Evolutionary conservation across 37 sponge, comb jelly and placozoan genomes (phyloP), one percentile per base, ranked within the genome.

Genomic region (Axinella damicornis): DNA sequence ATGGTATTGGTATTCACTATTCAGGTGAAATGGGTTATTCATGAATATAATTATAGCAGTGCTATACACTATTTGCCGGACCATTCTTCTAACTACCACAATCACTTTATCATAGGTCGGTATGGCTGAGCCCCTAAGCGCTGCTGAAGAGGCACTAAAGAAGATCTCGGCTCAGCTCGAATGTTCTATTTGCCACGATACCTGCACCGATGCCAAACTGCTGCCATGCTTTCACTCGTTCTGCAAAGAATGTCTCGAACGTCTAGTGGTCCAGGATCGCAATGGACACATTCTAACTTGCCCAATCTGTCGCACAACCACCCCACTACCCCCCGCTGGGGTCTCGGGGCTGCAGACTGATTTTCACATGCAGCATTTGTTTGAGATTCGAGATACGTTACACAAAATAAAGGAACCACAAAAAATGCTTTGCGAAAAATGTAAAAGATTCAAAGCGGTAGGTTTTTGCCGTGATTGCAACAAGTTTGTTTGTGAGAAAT

Each of bases 401-500:
- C 30, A 21, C 20, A 80, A 80, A 56, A 46, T 46, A 2, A 64
- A 34, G 1, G 39, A n/a, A 17, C 24, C 65, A 2, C 28, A 83
- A 64, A 61, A 74, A 24, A 53, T 16, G 17, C 30, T 19, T 31
- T 80, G 76, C 30, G 85, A 84, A 36, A 80, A 80, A 56, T 80
- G 80, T 28, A 5, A 31, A 54, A 5, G 24, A 21, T 41, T 21
- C 6, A 32, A 62, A 25, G 85, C 76, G 15, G 46, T 55, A 16
- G 85, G 54, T 28, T 74, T 53, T 76, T 84, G 46, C 46, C 46
- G 46, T 46, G 46, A 46, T 46, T 83, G 83, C 62, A 22, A 22
- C 62, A 58, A 83, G 63, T 83, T 61, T 61, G 53, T 83, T 20
- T 83, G 83, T 36, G 53, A 37, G 2, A 30, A 70, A 19, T 83